Conservation (phyloP, 2,113 vertebrate genomes). For the Excalfactoria chinensis region DNA sequence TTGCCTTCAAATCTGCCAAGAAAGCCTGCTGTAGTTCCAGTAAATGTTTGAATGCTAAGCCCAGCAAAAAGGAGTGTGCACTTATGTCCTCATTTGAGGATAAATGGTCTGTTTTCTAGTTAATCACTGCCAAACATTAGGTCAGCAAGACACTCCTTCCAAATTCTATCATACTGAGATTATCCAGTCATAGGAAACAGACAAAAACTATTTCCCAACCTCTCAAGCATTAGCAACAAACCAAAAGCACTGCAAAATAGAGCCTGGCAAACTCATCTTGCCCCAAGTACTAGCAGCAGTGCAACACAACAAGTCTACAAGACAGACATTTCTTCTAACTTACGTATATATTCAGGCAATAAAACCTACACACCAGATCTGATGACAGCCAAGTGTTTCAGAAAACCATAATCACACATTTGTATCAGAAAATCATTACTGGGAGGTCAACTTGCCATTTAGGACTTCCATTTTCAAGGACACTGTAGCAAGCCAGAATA, state of each 20-base stretch:
- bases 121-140: conserved; percentile 9
- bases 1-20: neutral
- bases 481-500: neutral
- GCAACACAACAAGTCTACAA: neutral
- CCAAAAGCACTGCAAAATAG: neutral
- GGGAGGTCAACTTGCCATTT: neutral
- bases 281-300: neutral
- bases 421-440: neutral
- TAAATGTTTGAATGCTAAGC: neutral
- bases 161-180: conserved; percentile 1
- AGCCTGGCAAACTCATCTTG: neutral
- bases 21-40: neutral
- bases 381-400: neutral
- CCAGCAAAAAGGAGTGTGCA: neutral
- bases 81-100: neutral
- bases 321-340: no score
- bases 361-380: neutral
- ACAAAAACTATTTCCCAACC: neutral
- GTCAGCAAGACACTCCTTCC: neutral
- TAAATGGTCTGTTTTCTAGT: neutral
- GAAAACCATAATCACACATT: neutral
- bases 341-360: neutral
- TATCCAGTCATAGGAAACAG: neutral
- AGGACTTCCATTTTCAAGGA: neutral
- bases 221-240: neutral